Evolutionary conservation across 1,140 invertebrate genomes (phyloP).

Genomic region (Cardiocondyla obscurior): DNA sequence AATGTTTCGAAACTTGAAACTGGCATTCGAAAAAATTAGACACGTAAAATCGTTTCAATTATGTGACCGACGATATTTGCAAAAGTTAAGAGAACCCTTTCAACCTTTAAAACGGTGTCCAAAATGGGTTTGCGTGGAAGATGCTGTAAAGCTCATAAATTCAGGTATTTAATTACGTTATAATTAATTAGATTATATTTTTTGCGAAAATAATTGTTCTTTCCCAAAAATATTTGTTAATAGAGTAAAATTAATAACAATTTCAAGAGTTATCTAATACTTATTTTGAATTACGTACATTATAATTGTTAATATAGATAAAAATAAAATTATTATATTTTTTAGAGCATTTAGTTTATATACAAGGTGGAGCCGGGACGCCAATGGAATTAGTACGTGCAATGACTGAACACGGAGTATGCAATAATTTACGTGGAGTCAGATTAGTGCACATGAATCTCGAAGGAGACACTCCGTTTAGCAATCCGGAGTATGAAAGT

Average conservation of each 20-base stretch:
- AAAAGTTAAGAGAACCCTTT: conserved; percentile 73
- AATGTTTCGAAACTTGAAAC: conserved; percentile 68
- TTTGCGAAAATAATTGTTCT: background rate
- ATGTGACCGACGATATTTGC: conserved; percentile 50
- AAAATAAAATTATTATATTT: no score
- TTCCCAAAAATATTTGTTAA: background rate
- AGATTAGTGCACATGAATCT: conserved; percentile 95
- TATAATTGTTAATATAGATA: no score
- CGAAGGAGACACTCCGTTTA: conserved; percentile 92
- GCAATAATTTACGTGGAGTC: conserved; percentile 88
- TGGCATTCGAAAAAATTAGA: conserved; percentile 45
- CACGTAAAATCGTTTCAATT: conserved; percentile 53
- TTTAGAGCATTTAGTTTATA: conserved; percentile 92
- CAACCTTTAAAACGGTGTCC: conserved; percentile 80
- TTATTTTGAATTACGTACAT: background rate
- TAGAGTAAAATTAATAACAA: background rate
- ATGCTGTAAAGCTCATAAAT: conserved; percentile 78
- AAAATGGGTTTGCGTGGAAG: conserved; percentile 79
- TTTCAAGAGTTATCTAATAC: background rate
- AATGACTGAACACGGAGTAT: conserved; percentile 91
- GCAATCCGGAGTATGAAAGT: conserved; percentile 88
- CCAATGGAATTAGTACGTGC: conserved; percentile 90
- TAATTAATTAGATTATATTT: background rate
- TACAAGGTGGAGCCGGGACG: conserved; percentile 96
- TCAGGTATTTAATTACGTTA: conserved; percentile 69